A percentile compares a stretch with the other conserved stretches of the same genome.
Evolutionary conservation across 53 echinoderm and acorn worm genomes (phyloP).

Genomic region (Arbacia lixula): DNA sequence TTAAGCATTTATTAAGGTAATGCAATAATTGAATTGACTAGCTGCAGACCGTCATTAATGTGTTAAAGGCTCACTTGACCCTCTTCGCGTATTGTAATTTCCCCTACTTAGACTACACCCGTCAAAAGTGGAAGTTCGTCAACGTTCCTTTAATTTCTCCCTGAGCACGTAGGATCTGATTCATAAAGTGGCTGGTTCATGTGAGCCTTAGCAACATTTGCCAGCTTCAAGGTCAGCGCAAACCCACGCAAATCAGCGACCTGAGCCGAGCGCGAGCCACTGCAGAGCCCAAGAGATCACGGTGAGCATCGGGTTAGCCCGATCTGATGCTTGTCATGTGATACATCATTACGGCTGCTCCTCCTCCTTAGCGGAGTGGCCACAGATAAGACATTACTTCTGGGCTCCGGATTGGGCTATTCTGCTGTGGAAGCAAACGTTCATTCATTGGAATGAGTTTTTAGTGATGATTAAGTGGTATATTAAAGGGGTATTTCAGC

Average conservation of each 20-base stretch:
- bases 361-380: conserved; percentile 25
- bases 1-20: too few species aligned
- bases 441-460: too few species aligned
- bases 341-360: conserved; percentile 15
- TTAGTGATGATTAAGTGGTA: too few species aligned
- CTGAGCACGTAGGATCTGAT: conserved; percentile 45
- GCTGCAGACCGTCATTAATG: too few species aligned
- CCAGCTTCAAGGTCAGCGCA: conserved; percentile 36
- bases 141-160: conserved; percentile 46
- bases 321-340: conserved; percentile 17
- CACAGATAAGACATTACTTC: conserved; percentile 38
- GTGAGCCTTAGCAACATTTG: conserved; percentile 44
- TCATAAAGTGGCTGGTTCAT: conserved; percentile 14
- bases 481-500: too few species aligned
- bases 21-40: too few species aligned
- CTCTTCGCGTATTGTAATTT: too few species aligned
- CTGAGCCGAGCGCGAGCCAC: conserved; percentile 30
- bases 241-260: conserved; percentile 42
- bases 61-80: too few species aligned
- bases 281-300: conserved; percentile 4
- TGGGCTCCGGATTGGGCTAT: conserved; percentile 11
- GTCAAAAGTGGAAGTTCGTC: too few species aligned
- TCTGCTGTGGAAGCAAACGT: too few species aligned
- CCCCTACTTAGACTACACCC: too few species aligned
- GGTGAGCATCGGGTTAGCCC: conserved; percentile 12